Base-by-base conservation (phyloP, 2,113 vertebrate genomes). In the Brachyistius frenatus region DNA sequence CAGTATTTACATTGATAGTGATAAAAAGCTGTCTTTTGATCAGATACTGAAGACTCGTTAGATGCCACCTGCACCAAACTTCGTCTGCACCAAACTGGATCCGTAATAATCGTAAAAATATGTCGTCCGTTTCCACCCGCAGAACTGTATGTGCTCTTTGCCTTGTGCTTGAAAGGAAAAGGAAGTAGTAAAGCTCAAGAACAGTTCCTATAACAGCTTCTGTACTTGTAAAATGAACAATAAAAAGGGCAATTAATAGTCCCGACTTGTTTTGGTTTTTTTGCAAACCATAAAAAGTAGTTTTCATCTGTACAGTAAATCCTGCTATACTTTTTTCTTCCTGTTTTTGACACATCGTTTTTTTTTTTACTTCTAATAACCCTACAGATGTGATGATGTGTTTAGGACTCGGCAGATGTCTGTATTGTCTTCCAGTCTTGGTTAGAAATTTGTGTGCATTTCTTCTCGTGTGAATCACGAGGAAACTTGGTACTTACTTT, bases 131-230 rank as follows among this genome's bases (percentile, higher is more conserved):
- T 58, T 73, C 63, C 80, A 49, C 50, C 44, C 1, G 9, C 53
- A 70, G 23, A 39, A 7, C 57, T 66, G 16, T 16, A 33, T 60
- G 35, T 44, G 14, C 64, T 60, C 44, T 39, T 46, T 14, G 7
- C 16, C 2, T 15, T 46, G 3, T 39, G 46, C 75, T 72, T 55
- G 31, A 41, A 13, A 76, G 86, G 81, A 81, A 84, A 55, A 50
- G 85, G 89, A 92, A 90, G 83, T 49, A 58, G 78, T 86, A 71
- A 90, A 89, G 35, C 57, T 36, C 35, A 35, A 74, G 73, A 68
- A 39, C 46, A 57, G 41, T 66, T 81, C 30, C 50, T 73, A 54
- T 37, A 81, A 76, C 37, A 55, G 61, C 57, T 31, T 14, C 30
- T 36, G 1, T 46, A 7, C 55, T 64, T 70, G 23, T 86, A 63